Evolutionary conservation across 2,113 vertebrate genomes (phyloP).

Genomic region (Tachuris rubrigastra): DNA sequence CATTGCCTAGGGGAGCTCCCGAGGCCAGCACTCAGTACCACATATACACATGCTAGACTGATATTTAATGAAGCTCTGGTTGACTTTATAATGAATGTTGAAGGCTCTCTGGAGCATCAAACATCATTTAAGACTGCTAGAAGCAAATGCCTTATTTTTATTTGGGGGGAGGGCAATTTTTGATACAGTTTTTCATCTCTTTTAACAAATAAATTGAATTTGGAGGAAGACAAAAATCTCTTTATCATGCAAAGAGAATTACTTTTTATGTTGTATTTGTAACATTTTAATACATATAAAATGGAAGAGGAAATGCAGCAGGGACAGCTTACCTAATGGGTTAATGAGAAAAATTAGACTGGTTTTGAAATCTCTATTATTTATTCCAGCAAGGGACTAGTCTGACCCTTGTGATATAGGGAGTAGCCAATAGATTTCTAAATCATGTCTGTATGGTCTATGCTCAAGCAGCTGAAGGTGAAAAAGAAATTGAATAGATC

Average conservation of each 20-base stretch:
- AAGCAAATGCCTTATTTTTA: constrained; percentile 30
- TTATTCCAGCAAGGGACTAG: not conserved
- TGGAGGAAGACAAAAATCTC: not conserved
- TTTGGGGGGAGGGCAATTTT: not conserved
- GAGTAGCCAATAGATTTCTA: not conserved
- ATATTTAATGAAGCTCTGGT: constrained; percentile 66
- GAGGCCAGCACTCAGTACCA: constrained; percentile 28
- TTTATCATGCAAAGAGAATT: not conserved
- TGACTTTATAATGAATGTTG: constrained; percentile 62
- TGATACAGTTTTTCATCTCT: not conserved
- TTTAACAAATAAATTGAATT: not conserved
- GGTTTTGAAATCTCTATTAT: not conserved
- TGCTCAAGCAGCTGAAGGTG: not conserved
- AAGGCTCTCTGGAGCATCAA: constrained; percentile 60
- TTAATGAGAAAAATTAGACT: not conserved
- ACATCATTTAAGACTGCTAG: constrained; percentile 34
- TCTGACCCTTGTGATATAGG: not conserved
- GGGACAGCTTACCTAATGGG: not conserved
- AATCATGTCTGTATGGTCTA: not conserved
- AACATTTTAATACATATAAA: not conserved
- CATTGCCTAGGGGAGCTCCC: constrained; percentile 27
- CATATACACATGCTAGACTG: constrained; percentile 52
- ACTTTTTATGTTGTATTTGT: not conserved
- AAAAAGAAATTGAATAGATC: not conserved
- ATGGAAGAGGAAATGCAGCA: not conserved